Evolutionary conservation across 2,113 vertebrate genomes (phyloP).

Genomic region (Leptobrachium ailaonicum): DNA sequence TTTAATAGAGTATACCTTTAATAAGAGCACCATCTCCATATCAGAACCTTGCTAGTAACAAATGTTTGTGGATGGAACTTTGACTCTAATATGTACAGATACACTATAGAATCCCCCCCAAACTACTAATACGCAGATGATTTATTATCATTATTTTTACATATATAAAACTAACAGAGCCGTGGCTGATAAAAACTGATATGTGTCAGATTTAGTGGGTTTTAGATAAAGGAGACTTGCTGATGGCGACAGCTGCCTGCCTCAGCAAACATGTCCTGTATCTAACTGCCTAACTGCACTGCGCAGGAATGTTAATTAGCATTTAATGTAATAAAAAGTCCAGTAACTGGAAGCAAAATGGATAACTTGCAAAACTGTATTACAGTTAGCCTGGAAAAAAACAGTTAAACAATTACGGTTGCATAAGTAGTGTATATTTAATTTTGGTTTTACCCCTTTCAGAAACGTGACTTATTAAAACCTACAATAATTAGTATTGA

Average conservation of each 20-base stretch:
- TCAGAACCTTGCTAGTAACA: too few relatives aligned
- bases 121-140: constrained; percentile 58
- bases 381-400: too few relatives aligned
- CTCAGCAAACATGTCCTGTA: constrained; percentile 69
- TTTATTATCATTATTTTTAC: constrained; percentile 66
- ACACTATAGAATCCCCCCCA: neutral
- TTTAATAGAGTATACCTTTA: too few relatives aligned
- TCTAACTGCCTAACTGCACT: constrained; percentile 65
- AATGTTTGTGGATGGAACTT: too few relatives aligned
- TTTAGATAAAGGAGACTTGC: constrained; percentile 78
- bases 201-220: constrained; percentile 73
- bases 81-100: too few relatives aligned
- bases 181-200: constrained; percentile 75
- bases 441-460: too few relatives aligned
- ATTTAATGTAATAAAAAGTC: constrained; percentile 65
- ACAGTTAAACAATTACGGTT: neutral
- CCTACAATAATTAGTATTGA: too few relatives aligned
- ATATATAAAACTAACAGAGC: constrained; percentile 78
- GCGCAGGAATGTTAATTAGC: constrained; percentile 74
- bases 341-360: neutral
- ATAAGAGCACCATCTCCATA: too few relatives aligned
- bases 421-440: too few relatives aligned
- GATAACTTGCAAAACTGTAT: too few relatives aligned
- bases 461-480: too few relatives aligned
- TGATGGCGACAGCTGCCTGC: constrained; percentile 75